phyloP scores from a whole-genome alignment of 1,140 invertebrate genomes.

The Catajapyx aquilonaris region DNA sequence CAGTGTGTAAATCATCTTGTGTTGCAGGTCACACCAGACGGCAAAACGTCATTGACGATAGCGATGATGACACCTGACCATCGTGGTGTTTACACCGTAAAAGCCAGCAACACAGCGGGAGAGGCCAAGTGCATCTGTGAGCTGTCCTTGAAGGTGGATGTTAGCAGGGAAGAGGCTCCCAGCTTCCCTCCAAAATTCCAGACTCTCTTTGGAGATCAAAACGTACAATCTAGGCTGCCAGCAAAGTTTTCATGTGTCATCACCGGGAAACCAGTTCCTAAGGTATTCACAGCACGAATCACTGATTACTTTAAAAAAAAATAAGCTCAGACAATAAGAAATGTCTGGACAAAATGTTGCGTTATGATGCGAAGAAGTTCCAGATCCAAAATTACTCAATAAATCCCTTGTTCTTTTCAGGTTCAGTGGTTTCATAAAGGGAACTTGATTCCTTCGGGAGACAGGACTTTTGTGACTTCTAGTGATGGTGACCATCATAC shows the following conservation, averaged over 20 bases:
- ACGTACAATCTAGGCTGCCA: conserved; percentile 25
- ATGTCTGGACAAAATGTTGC: too few species aligned
- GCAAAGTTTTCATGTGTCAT: conserved; percentile 49
- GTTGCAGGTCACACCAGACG: too few species aligned
- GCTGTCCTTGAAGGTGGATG: conserved; percentile 38
- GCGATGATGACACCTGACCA: conserved; percentile 32
- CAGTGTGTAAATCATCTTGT: too few species aligned
- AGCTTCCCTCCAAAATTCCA: conserved; percentile 35
- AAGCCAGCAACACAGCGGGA: conserved; percentile 45
- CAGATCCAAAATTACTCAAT: too few species aligned
- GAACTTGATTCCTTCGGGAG: conserved; percentile 39
- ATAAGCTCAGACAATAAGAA: too few species aligned
- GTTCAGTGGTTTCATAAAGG: conserved; percentile 52
- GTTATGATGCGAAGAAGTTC: too few species aligned
- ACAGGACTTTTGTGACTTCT: conserved; percentile 43
- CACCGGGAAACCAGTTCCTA: conserved; percentile 44
- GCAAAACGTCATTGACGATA: conserved; percentile 34
- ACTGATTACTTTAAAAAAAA: too few species aligned
- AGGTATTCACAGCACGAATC: too few species aligned
- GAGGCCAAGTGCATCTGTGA: conserved; percentile 61
- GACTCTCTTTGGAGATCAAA: conserved; percentile 35
- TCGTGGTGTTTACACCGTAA: conserved; percentile 53
- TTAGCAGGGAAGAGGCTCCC: background rate
- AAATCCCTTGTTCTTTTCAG: too few species aligned
- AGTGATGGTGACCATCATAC: conserved; percentile 47